Conservation (phyloP, 1,140 invertebrate species). For the Dreissena polymorpha region DNA sequence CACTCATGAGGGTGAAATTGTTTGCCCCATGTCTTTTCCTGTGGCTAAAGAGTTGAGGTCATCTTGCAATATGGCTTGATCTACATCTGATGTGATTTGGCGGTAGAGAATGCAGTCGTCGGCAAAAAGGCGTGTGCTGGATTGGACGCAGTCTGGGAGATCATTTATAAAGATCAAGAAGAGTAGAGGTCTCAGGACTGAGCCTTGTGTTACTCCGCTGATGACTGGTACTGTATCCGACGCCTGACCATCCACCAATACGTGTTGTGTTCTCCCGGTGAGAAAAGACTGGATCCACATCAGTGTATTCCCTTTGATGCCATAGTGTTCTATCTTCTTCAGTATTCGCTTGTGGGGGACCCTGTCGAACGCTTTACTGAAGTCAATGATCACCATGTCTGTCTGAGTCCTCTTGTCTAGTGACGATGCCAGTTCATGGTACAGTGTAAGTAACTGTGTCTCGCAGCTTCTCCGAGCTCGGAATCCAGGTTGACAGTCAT, state of each 20-base stretch:
- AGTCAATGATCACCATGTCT: neutral
- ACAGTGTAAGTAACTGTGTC: constrained; percentile 3
- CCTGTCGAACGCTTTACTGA: constrained; percentile 47
- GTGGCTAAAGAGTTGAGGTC: constrained; percentile 14
- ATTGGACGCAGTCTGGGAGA: constrained; percentile 38
- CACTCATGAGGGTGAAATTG: neutral
- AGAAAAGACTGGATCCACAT: constrained; percentile 44
- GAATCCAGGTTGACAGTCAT: constrained; percentile 4
- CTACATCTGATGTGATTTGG: neutral
- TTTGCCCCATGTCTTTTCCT: constrained; percentile 3
- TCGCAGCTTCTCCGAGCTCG: constrained; percentile 2
- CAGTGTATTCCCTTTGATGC: constrained; percentile 23
- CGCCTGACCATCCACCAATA: constrained; percentile 31
- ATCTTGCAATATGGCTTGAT: neutral
- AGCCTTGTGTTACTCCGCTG: constrained; percentile 54
- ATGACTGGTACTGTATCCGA: constrained; percentile 29
- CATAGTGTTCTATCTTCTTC: constrained; percentile 53
- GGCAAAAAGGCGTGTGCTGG: constrained; percentile 49
- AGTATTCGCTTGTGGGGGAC: constrained; percentile 37
- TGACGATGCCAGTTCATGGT: neutral
- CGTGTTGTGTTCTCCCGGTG: constrained; percentile 24
- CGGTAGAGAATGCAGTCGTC: constrained; percentile 36
- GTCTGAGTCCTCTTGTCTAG: neutral
- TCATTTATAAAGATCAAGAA: constrained; percentile 55
- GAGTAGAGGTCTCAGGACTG: constrained; percentile 44